Percentiles rank a stretch among this genome's conserved stretches.
These are phyloP conservation scores for Chloropsis cyanopogon DNA, from an alignment of 2,113 vertebrate genomes.

Conservation along the genomic window DNA sequence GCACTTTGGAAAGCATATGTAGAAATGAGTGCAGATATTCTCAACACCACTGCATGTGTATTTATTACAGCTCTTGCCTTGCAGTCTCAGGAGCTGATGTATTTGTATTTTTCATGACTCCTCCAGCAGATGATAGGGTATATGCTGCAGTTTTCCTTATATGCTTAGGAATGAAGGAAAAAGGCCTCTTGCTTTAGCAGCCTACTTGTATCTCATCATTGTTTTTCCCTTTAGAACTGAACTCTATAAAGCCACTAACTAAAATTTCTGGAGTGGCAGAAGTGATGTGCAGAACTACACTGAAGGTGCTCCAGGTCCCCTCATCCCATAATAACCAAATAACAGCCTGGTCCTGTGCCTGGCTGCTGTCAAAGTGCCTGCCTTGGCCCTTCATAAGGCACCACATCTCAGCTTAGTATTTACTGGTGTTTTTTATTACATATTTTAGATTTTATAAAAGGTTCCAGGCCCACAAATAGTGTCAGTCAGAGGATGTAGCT, in stretches of 20 bases:
- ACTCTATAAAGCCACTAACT: background rate
- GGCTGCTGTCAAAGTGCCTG: background rate
- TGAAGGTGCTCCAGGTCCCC: background rate
- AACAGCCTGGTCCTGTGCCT: background rate
- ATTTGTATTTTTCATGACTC: background rate
- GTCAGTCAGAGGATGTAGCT: too few relatives aligned
- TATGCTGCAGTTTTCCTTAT: background rate
- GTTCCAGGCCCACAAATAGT: background rate
- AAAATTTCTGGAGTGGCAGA: background rate
- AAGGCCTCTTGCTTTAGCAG: background rate
- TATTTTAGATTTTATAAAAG: background rate
- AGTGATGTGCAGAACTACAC: background rate
- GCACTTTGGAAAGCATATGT: background rate
- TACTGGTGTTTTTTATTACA: background rate
- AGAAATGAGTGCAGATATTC: background rate
- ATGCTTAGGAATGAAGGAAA: background rate
- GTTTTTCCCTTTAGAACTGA: background rate
- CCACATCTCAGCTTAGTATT: background rate
- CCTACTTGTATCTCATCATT: fast-evolving
- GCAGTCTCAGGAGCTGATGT: background rate
- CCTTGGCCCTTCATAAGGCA: background rate
- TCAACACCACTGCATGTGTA: background rate
- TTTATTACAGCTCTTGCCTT: background rate
- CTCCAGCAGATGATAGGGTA: background rate
- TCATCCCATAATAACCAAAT: background rate